Conservation (phyloP, 23 tunicate genomes). For the Oikopleura albicans region DNA sequence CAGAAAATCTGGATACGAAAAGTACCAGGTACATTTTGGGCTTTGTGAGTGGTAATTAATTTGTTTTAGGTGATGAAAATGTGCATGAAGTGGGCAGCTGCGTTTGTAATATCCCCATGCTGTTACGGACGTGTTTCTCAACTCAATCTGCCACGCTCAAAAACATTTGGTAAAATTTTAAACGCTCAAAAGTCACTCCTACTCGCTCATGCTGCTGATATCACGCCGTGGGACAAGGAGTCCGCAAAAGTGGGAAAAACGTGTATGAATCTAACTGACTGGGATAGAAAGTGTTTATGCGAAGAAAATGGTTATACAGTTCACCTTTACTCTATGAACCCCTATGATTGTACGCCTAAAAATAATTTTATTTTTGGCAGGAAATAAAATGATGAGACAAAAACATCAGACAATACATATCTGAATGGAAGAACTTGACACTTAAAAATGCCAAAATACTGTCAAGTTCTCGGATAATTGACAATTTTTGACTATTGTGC, state of each 20-base stretch:
- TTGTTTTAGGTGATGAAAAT: constrained; percentile 7
- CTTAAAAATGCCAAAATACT: too few relatives aligned
- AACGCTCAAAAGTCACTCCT: constrained; percentile 34
- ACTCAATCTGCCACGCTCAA: constrained; percentile 19
- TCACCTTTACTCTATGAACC: constrained; percentile 34
- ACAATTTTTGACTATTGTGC: too few relatives aligned
- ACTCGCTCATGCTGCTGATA: constrained; percentile 78
- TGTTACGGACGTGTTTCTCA: constrained; percentile 79
- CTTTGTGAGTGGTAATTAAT: not conserved
- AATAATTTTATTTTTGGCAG: constrained; percentile 55
- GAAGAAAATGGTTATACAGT: constrained; percentile 29
- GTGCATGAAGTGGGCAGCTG: constrained; percentile 35
- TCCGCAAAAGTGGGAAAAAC: constrained; percentile 36
- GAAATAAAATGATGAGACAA: too few relatives aligned
- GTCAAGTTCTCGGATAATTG: too few relatives aligned
- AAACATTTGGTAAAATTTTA: not conserved
- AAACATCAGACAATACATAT: too few relatives aligned
- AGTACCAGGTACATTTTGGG: too few relatives aligned
- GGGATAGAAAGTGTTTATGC: constrained; percentile 34
- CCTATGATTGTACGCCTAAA: constrained; percentile 57
- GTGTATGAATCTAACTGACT: constrained; percentile 71
- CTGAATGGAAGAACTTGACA: too few relatives aligned
- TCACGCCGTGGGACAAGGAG: constrained; percentile 71
- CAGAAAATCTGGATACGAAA: too few relatives aligned
- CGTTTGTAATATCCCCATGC: constrained; percentile 74